phyloP scores from a whole-genome alignment of 2,888 invertebrate genomes.

The Myopa testacea region DNA sequence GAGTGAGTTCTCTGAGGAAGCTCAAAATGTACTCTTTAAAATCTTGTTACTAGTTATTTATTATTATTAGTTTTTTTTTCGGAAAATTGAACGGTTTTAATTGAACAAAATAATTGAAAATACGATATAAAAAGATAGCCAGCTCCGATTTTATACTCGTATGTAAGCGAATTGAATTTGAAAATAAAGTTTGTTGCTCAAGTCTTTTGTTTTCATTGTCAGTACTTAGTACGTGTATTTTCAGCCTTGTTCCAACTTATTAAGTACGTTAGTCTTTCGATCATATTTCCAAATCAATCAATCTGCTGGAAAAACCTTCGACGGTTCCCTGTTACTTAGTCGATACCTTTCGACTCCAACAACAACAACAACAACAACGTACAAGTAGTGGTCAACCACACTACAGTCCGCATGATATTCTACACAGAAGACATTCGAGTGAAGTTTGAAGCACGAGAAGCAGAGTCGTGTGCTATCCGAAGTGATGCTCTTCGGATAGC shows the following conservation, averaged over 20 bases:
- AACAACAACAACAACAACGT: neutral
- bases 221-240: neutral
- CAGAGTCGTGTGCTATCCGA: no score
- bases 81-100: constrained; percentile 4
- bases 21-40: neutral
- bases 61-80: neutral
- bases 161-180: neutral
- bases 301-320: neutral
- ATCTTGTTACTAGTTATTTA: neutral
- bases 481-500: no score
- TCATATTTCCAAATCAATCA: neutral
- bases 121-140: neutral
- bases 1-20: neutral
- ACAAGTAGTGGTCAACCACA: no score
- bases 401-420: no score
- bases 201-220: constrained; percentile 24
- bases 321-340: neutral
- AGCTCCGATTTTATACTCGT: neutral
- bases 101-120: constrained; percentile 15
- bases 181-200: neutral
- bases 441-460: no score
- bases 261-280: neutral
- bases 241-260: neutral
- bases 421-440: no score
- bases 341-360: neutral